Base-by-base conservation (phyloP, 92 coral and sea anemone species). In the Zoanthus gigantus region DNA sequence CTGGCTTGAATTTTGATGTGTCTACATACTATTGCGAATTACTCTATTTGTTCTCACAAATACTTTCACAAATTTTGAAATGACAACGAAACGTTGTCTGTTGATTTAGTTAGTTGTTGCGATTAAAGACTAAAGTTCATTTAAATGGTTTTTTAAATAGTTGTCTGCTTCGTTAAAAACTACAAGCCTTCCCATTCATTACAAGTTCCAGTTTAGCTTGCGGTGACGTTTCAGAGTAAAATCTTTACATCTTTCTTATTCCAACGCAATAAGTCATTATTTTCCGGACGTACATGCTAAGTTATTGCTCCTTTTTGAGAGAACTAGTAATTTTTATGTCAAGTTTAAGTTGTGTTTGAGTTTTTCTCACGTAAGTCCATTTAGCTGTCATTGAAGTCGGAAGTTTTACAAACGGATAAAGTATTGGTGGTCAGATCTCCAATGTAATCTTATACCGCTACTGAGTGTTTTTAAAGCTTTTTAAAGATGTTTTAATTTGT, bases 371-470 rank as follows among this genome's bases (percentile, higher is more conserved):
- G 67, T 32, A 66, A 4, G 16, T n/a, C 65, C 50, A 63, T 65
- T 81, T 46, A 81, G 85, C 31, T 73, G 85, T 81, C 85, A 81
- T 81, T 67, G 13, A 48, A 81, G 28, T 65, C 85, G 85, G 85
- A 81, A 81, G 85, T 81, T 60, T 81, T 54, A 81, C 67, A 46
- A 46, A 31, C 14, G 6, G 45, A 18, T 66, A 74, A 42, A 30
- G 52, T 73, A 81, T 81, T 81, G 65, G 58, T 10, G 74, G 74
- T 11, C 46, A 42, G 44, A 81, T 13, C 42, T 31, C 5, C 85
- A 2, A 44, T 50, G 74, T 42, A 48, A 48, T 30, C 17, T 44
- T 65, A 65, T 47, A 66, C 53, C 60, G 85, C 74, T 65, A 45
- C 61, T 81, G 65, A 81, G 85, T 81, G 85, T 29, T 66, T 67